These are phyloP conservation scores for Temnothorax unifasciatus DNA, from an alignment of 2,888 invertebrate species.

Conservation along the genomic window DNA sequence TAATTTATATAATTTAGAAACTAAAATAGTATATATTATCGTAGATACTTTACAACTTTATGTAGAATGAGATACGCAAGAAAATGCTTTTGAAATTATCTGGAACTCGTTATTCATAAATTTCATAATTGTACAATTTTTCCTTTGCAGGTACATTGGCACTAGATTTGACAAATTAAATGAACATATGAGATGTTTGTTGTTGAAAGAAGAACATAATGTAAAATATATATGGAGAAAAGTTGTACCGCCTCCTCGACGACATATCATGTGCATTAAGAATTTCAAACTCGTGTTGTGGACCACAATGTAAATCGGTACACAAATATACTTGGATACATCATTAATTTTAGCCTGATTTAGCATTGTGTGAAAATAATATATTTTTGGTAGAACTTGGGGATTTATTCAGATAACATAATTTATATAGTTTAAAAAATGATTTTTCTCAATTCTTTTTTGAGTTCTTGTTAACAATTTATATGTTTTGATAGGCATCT, in stretches of 20 bases:
- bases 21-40: not conserved
- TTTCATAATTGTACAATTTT: not conserved
- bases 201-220: not conserved
- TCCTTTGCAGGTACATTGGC: not conserved
- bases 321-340: not conserved
- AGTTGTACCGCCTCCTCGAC: not conserved
- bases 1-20: not conserved
- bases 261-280: not conserved
- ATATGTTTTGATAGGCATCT: too few relatives aligned
- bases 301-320: slow-evolving; percentile 10
- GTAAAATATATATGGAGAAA: not conserved
- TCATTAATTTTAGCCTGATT: not conserved
- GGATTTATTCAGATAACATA: not conserved
- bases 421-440: not conserved
- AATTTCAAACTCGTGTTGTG: not conserved
- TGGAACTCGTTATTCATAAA: not conserved
- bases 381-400: not conserved
- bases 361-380: not conserved
- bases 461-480: not conserved
- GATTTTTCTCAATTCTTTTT: not conserved
- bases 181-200: not conserved
- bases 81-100: too few relatives aligned
- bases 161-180: slow-evolving; percentile 29
- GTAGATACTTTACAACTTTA: too few relatives aligned
- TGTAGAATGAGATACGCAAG: too few relatives aligned